Base-by-base conservation (phyloP, 2,888 invertebrate genomes). In the Chromoteleia sp. region DNA sequence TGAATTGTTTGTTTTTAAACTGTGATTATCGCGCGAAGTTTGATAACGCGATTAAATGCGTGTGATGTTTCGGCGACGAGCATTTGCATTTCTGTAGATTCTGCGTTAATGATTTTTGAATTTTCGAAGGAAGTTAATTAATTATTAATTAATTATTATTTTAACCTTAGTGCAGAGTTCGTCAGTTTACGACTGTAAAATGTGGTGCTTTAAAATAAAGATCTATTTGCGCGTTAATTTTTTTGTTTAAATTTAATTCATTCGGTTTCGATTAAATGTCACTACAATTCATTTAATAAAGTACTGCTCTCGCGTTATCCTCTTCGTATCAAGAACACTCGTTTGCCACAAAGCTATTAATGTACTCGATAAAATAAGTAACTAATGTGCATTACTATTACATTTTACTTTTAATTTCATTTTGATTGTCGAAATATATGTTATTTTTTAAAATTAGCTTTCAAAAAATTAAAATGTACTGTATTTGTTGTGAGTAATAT, bases 251-350 rank as follows among this genome's bases (percentile, higher is more conserved):
- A 8, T n/a, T 17, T 8, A 0, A 1, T 43, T 19, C 8, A 8
- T 21, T 5, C 12, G 5, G n/a, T 5, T 48, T 21, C n/a, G n/a
- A 12, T 25, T 25, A 25, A 30, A 52, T 52, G 52, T 52, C 52
- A 30, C 10, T 56, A 56, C 54, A 56, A 56, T 56, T 56, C 36
- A 19, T 56, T 36, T 56, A 56, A 33, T 56, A 56, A 56, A 56
- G 54, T 7, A 56, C 17, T n/a, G 36, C 36, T 56, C 17, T 56
- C 54, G 19, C 54, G 54, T 36, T 56, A 33, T 33, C 19, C 12
- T 36, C 19, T 36, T 10, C 19, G 19, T 56, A 56, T 56, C 54
- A 52, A 30, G 30, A 30, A 52, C 30, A 25, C 33, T 56, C 33
- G 8, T 52, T 56, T 56, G 3, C 33, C 36, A 8, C 33, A 19